Evolutionary conservation across 2,888 invertebrate species (phyloP).

Genomic region (Venusia cambrica): DNA sequence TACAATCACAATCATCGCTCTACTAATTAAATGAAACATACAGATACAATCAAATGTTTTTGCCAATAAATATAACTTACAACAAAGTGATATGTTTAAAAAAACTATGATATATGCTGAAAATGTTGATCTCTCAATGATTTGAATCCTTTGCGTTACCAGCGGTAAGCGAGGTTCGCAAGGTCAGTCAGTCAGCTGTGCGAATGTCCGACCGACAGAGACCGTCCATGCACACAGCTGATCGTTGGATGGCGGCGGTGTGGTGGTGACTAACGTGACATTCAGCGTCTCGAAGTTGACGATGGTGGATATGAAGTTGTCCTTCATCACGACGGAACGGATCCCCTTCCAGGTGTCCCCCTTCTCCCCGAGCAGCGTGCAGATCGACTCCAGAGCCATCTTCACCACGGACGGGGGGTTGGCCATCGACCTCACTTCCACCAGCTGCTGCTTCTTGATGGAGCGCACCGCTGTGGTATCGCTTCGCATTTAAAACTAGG

Average conservation of each 20-base stretch:
- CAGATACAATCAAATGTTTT: slow-evolving; percentile 58
- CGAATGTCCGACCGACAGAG: slow-evolving; percentile 4
- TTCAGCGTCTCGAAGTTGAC: slow-evolving; percentile 96
- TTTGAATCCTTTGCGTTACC: too few relatives aligned
- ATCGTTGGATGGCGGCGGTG: too few relatives aligned
- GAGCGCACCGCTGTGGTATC: slow-evolving; percentile 90
- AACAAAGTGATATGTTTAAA: slow-evolving; percentile 22
- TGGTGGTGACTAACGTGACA: slow-evolving; percentile 89
- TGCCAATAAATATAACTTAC: slow-evolving; percentile 78
- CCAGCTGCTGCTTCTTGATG: slow-evolving; percentile 97
- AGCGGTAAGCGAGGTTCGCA: too few relatives aligned
- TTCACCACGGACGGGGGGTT: slow-evolving; percentile 96
- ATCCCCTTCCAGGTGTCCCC: slow-evolving; percentile 97
- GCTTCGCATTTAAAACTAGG: slow-evolving; percentile 48
- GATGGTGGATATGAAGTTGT: slow-evolving; percentile 96
- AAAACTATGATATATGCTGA: slow-evolving; percentile 34
- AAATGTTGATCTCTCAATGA: slow-evolving; percentile 49
- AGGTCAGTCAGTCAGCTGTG: too few relatives aligned
- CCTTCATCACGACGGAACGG: slow-evolving; percentile 94
- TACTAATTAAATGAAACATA: slow-evolving; percentile 21
- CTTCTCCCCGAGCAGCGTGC: slow-evolving; percentile 94
- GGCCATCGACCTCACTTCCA: slow-evolving; percentile 96
- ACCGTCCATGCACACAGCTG: slow-evolving; percentile 11
- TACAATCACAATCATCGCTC: slow-evolving; percentile 7
- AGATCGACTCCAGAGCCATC: slow-evolving; percentile 96